phyloP scores from a whole-genome alignment of 2,113 vertebrate genomes.

The Leiothrix lutea region DNA sequence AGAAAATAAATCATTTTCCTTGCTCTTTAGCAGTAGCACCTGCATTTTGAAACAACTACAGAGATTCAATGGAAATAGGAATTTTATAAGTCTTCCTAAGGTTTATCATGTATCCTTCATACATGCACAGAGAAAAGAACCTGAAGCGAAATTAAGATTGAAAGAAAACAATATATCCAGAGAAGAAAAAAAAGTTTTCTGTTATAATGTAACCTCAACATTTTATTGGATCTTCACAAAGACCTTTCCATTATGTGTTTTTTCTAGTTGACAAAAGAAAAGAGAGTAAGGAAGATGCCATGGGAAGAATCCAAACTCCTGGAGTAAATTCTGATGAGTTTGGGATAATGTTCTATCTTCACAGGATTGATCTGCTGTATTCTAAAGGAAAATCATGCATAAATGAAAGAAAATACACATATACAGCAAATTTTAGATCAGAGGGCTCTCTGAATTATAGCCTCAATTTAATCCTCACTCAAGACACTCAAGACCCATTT shows the following conservation, averaged over 20 bases:
- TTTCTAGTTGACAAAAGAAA: neutral
- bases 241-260: neutral
- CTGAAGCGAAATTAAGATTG: neutral
- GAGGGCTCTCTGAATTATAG: neutral
- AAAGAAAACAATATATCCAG: neutral
- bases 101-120: neutral
- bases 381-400: neutral
- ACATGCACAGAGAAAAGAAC: neutral
- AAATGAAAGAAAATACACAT: neutral
- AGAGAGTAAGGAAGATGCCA: neutral
- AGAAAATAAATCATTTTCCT: neutral
- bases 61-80: neutral
- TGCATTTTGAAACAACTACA: neutral
- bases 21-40: neutral
- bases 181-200: neutral
- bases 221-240: neutral
- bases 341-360: neutral
- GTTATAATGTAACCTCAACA: neutral
- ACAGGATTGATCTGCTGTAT: neutral
- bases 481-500: neutral
- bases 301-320: neutral
- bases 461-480: neutral
- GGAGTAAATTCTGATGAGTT: neutral
- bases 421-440: neutral
- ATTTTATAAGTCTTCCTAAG: neutral